Conservation (phyloP, 1,140 invertebrate genomes). For the Drosophila novamexicana region DNA sequence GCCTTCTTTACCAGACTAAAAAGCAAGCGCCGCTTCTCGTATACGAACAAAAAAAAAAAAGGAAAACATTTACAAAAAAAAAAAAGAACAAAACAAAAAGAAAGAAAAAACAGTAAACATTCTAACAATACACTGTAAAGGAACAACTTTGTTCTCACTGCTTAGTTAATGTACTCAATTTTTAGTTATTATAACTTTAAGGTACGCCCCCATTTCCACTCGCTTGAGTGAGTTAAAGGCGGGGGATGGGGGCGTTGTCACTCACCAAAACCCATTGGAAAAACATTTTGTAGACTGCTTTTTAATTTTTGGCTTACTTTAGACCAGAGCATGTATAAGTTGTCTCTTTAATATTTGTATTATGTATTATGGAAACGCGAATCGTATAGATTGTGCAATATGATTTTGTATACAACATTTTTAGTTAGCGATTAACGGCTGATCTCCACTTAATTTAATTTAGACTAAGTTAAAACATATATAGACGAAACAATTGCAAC, state of each 20-base stretch:
- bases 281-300: constrained; percentile 73
- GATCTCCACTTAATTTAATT: constrained; percentile 81
- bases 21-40: constrained; percentile 29
- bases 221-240: constrained; percentile 16
- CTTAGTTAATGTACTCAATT: constrained; percentile 38
- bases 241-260: constrained; percentile 37
- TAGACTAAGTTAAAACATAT: constrained; percentile 29
- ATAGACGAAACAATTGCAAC: constrained; percentile 30
- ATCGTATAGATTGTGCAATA: constrained; percentile 75
- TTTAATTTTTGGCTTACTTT: constrained; percentile 46
- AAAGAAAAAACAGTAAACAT: constrained; percentile 32
- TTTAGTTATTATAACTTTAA: constrained; percentile 36
- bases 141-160: constrained; percentile 28
- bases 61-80: background rate
- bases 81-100: constrained; percentile 15
- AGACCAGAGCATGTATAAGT: constrained; percentile 46
- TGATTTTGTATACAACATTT: constrained; percentile 63
- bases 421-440: constrained; percentile 61
- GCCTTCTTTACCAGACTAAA: constrained; percentile 14
- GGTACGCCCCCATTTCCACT: constrained; percentile 4
- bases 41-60: constrained; percentile 38
- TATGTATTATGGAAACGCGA: constrained; percentile 53
- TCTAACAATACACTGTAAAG: constrained; percentile 46
- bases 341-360: constrained; percentile 36
- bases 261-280: constrained; percentile 72